Conservation (phyloP, 2,113 vertebrate genomes). For the Pardalotus punctatus region DNA sequence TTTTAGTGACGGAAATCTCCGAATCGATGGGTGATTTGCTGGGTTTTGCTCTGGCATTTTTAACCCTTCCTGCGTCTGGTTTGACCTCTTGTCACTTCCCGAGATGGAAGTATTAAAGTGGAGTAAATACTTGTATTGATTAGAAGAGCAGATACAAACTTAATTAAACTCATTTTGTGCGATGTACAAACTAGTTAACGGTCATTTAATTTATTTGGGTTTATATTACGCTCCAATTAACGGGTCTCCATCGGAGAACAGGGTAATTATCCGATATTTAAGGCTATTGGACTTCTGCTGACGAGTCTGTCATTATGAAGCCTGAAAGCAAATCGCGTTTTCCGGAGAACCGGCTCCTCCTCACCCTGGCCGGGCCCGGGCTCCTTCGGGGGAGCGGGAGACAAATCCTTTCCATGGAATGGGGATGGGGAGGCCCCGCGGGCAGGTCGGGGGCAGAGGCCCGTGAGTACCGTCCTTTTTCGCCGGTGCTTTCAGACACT, state of each 20-base stretch:
- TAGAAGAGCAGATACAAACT: slow-evolving; percentile 70
- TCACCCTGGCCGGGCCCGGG: neutral
- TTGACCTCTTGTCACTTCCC: slow-evolving; percentile 7
- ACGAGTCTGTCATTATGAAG: neutral
- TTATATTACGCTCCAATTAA: slow-evolving; percentile 68
- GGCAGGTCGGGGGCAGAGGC: neutral
- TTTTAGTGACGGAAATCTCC: neutral
- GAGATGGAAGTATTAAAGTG: slow-evolving; percentile 1
- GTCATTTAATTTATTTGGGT: slow-evolving; percentile 75
- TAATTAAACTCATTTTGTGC: slow-evolving; percentile 76
- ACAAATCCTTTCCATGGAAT: neutral
- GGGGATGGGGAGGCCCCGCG: neutral
- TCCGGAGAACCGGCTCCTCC: neutral
- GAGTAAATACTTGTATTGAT: slow-evolving; percentile 65
- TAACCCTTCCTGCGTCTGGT: slow-evolving; percentile 1
- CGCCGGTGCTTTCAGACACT: neutral
- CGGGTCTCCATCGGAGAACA: slow-evolving; percentile 24
- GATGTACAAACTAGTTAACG: slow-evolving; percentile 74
- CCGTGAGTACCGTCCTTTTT: fast-evolving
- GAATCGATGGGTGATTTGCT: neutral
- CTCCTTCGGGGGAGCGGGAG: neutral
- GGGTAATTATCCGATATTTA: slow-evolving; percentile 54
- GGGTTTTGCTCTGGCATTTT: neutral
- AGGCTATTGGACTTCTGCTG: slow-evolving; percentile 14
- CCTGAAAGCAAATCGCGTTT: neutral